Evolutionary conservation across 2,888 invertebrate species (phyloP).

Genomic region (Eupithecia subumbrata): DNA sequence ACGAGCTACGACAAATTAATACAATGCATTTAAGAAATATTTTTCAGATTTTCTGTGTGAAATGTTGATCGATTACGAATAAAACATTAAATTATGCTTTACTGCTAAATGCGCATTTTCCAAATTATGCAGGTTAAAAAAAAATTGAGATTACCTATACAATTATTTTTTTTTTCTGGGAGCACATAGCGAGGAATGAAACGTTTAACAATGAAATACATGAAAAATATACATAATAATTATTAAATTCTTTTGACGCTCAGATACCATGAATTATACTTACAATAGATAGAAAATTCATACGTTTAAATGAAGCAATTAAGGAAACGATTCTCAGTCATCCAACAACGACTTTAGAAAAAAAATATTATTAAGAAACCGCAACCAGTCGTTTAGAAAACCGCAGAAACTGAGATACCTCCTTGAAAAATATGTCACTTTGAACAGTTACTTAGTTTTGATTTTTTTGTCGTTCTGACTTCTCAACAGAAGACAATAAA

Average conservation of each 20-base stretch:
- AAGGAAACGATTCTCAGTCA: no score
- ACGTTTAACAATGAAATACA: neutral
- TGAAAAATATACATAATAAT: neutral
- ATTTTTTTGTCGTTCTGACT: neutral
- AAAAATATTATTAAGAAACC: no score
- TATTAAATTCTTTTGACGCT: neutral
- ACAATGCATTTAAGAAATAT: neutral
- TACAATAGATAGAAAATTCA: no score
- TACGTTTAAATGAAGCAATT: no score
- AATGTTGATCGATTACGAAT: neutral
- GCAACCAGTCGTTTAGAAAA: no score
- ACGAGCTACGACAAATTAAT: slow-evolving; percentile 83
- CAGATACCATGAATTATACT: no score
- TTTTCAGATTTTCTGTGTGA: neutral
- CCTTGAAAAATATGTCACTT: neutral
- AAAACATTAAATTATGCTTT: neutral
- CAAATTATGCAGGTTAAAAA: neutral
- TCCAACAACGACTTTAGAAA: no score
- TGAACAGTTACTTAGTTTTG: neutral
- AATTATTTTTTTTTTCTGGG: neutral
- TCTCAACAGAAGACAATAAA: neutral
- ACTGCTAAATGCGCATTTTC: no score
- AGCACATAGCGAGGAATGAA: neutral
- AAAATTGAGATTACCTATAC: neutral
- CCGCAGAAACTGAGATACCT: neutral